Evolutionary conservation across 1,140 invertebrate genomes (phyloP).

Genomic region (Leptonema lineaticorne): DNA sequence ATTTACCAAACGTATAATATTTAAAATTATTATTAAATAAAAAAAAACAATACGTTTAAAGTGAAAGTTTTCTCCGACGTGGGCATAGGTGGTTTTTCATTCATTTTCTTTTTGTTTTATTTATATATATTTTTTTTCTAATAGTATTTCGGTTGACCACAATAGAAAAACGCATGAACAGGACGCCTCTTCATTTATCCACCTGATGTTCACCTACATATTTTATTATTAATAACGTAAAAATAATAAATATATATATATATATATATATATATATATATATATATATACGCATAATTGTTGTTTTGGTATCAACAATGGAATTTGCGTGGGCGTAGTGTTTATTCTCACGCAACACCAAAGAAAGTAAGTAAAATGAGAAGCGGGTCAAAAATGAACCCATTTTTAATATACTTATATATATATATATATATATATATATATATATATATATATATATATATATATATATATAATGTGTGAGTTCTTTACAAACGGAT

Average conservation of each 20-base stretch:
- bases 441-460: too few relatives aligned
- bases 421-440: neutral
- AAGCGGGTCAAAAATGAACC: conserved; percentile 28
- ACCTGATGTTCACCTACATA: conserved; percentile 4
- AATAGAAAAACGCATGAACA: neutral
- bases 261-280: too few relatives aligned
- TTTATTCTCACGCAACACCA: conserved; percentile 13
- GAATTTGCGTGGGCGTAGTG: conserved; percentile 20
- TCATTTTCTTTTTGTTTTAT: too few relatives aligned
- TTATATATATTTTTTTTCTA: too few relatives aligned
- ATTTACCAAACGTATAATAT: too few relatives aligned
- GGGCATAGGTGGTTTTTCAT: too few relatives aligned
- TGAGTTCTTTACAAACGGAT: too few relatives aligned
- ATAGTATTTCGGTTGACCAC: conserved; percentile 9
- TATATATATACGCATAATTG: too few relatives aligned
- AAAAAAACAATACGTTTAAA: too few relatives aligned
- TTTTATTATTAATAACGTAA: neutral
- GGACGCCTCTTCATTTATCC: neutral
- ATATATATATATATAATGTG: too few relatives aligned
- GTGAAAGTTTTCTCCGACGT: too few relatives aligned
- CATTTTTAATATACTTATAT: conserved; percentile 9
- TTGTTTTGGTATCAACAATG: conserved; percentile 3
- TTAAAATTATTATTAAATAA: too few relatives aligned
- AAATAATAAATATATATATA: neutral
- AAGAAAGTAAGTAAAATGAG: conserved; percentile 29